phyloP scores from a whole-genome alignment of 2,113 vertebrate species.

The Albula goreensis region DNA sequence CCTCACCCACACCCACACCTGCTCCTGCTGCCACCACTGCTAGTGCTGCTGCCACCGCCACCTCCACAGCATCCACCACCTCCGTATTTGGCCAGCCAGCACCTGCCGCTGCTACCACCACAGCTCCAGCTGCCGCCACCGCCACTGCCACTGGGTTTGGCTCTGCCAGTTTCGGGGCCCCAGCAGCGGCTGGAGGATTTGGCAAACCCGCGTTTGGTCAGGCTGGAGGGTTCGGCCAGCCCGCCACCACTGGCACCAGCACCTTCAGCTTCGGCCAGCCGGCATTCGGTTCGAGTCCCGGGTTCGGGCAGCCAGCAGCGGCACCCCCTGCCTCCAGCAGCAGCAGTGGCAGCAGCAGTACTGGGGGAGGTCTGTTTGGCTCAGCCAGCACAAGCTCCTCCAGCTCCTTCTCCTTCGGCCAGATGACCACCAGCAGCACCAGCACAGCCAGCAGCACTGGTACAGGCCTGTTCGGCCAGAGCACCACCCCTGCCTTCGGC shows the following conservation, averaged over 20 bases:
- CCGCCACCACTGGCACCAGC: slow-evolving; percentile 58
- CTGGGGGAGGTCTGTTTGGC: slow-evolving; percentile 71
- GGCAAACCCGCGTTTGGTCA: slow-evolving; percentile 34
- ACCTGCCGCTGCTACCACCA: slow-evolving; percentile 37
- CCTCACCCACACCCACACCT: slow-evolving; percentile 26
- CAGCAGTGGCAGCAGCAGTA: slow-evolving; percentile 55
- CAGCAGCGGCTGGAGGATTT: neutral
- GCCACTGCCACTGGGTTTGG: slow-evolving; percentile 64
- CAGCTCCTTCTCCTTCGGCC: slow-evolving; percentile 83
- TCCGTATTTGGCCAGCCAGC: slow-evolving; percentile 36
- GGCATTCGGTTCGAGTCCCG: slow-evolving; percentile 61
- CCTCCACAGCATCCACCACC: neutral
- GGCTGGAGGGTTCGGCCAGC: slow-evolving; percentile 73
- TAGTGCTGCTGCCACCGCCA: slow-evolving; percentile 16
- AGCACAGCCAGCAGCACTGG: slow-evolving; percentile 63
- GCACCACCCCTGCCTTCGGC: slow-evolving; percentile 74
- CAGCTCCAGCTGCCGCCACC: neutral
- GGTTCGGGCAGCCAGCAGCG: slow-evolving; percentile 74
- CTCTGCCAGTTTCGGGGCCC: slow-evolving; percentile 59
- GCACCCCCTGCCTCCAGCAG: slow-evolving; percentile 57
- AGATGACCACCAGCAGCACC: slow-evolving; percentile 59
- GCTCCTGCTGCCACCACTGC: slow-evolving; percentile 27
- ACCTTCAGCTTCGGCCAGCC: slow-evolving; percentile 76
- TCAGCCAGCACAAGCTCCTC: slow-evolving; percentile 59
- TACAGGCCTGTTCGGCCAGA: slow-evolving; percentile 78